Evolutionary conservation across 2,113 vertebrate species (phyloP), one percentile per base, ranked within the genome.

Genomic region (Antennarius striatus): DNA sequence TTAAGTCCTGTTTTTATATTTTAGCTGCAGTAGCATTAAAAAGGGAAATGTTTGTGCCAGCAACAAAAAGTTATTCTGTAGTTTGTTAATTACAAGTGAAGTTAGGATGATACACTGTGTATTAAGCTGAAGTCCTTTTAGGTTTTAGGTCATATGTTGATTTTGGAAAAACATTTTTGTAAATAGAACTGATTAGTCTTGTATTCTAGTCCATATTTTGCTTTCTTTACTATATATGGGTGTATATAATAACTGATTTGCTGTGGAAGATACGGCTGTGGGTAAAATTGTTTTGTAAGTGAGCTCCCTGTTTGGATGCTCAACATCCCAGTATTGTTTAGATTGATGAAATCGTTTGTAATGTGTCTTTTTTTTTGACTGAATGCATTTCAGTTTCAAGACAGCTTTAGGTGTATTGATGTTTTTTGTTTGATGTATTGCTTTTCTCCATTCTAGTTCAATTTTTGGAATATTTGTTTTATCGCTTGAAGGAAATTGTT

Each of bases 1-100:
- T 77, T 59, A 78, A 83, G 77, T 85, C 75, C 4, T 77, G 77
- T 82, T 84, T 55, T 36, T 43, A 76, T 84, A 86, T 56, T 52
- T 32, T 77, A 63, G 73, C 46, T 77, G 58, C 61, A 77, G 63
- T 86, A 83, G 82, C 65, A 51, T 77, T 77, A 14, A 86, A 87
- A 91, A 89, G 86, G 88, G 82, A 86, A 86, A 71, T 9, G 0
- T 79, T 71, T 66, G 32, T 82, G 57, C 63, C 56, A 56, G 14
- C 60, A 59, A 57, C 22, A 15, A 29, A 13, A 47, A 66, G 30
- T 62, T 63, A 56, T 70, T 75, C 78, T 71, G 69, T 86, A 83
- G 80, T 32, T 30, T n/a, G 73, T 51, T 69, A 13, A 66, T 75
- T 58, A 36, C 67, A 53, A 76, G 65, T 68, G 47, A 75, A 61